A percentile compares a stretch with the other conserved stretches of the same genome.
These are phyloP conservation scores for Neoarius graeffei DNA, from an alignment of 2,113 vertebrate species.

Conservation along the genomic window DNA sequence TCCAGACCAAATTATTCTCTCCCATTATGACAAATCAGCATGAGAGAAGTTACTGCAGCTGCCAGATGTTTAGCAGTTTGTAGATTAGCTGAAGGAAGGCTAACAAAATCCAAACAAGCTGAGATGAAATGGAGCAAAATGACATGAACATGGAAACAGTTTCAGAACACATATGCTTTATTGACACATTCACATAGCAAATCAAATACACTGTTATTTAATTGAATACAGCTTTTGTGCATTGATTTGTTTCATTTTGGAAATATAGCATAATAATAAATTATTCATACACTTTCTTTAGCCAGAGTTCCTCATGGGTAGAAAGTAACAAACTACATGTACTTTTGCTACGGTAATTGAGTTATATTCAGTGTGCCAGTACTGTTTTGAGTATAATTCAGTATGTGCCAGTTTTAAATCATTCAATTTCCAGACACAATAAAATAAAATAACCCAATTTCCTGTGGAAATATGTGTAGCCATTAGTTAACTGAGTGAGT, in stretches of 20 bases:
- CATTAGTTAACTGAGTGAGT: not conserved
- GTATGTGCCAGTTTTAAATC: not conserved
- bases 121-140: not conserved
- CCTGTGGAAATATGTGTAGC: not conserved
- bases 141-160: not conserved
- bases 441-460: not conserved
- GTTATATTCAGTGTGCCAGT: not conserved
- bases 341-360: not conserved
- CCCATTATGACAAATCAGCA: not conserved
- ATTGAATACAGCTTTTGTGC: not conserved
- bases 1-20: not conserved
- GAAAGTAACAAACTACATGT: not conserved
- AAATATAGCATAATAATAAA: not conserved
- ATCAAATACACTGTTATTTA: not conserved
- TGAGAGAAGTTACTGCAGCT: constrained; percentile 12
- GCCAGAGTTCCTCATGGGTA: not conserved
- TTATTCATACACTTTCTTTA: not conserved
- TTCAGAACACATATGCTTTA: not conserved
- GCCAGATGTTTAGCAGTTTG: constrained; percentile 24
- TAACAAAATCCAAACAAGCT: not conserved
- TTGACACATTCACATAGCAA: not conserved
- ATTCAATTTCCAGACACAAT: not conserved
- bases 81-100: not conserved
- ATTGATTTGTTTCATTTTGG: not conserved
- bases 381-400: not conserved